Evolutionary conservation across 2,888 invertebrate genomes (phyloP).

Genomic region (Tetheella fluctuosa): DNA sequence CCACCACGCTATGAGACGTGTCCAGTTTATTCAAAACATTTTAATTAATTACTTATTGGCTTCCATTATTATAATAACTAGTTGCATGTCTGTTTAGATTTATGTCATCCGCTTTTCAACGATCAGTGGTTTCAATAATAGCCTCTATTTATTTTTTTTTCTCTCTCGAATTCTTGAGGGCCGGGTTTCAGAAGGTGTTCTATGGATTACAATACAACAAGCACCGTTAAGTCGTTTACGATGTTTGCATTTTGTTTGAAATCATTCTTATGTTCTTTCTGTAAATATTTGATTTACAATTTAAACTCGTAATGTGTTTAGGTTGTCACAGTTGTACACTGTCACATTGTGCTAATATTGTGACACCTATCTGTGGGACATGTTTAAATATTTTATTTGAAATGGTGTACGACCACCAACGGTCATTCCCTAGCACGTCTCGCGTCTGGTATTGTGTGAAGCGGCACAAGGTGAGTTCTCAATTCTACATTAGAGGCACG

Average conservation of each 20-base stretch:
- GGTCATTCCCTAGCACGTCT: constrained; percentile 44
- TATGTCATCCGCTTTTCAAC: constrained; percentile 60
- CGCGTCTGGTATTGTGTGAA: constrained; percentile 33
- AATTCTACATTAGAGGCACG: constrained; percentile 55
- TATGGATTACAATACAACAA: constrained; percentile 32
- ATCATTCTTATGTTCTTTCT: constrained; percentile 41
- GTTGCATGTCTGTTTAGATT: constrained; percentile 48
- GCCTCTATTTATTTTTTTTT: constrained; percentile 46
- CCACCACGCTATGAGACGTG: background rate
- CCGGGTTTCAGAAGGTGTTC: constrained; percentile 29
- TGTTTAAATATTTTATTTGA: constrained; percentile 11
- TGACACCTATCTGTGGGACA: constrained; percentile 31
- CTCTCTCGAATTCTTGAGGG: constrained; percentile 25
- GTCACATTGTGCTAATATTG: constrained; percentile 43
- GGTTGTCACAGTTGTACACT: constrained; percentile 38
- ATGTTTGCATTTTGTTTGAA: constrained; percentile 38
- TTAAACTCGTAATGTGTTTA: constrained; percentile 34
- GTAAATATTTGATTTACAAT: constrained; percentile 44
- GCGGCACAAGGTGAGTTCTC: constrained; percentile 43
- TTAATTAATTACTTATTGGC: constrained; percentile 7
- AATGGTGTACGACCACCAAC: constrained; percentile 28
- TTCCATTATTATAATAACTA: constrained; percentile 19
- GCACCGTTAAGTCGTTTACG: constrained; percentile 41
- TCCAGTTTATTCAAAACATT: constrained; percentile 1
- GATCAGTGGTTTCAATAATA: constrained; percentile 49